Evolutionary conservation across 2,888 invertebrate genomes (phyloP).

Genomic region (Caradrina clavipalpis): DNA sequence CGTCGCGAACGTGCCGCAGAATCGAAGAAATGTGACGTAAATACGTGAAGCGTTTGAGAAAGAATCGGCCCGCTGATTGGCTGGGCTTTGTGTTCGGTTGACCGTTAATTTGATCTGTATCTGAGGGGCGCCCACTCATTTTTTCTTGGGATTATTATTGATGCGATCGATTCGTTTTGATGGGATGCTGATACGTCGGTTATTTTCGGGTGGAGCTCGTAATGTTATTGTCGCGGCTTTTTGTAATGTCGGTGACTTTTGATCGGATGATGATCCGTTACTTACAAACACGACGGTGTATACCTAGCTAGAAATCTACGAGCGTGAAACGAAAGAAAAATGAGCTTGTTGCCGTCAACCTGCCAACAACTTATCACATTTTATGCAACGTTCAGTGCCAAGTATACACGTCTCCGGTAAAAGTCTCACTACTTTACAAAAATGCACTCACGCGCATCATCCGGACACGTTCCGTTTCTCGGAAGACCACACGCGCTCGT

Average conservation of each 20-base stretch:
- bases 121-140: slow-evolving; percentile 76
- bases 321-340: slow-evolving; percentile 15
- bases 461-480: slow-evolving; percentile 67
- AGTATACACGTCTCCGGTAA: slow-evolving; percentile 45
- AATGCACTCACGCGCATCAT: slow-evolving; percentile 64
- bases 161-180: slow-evolving; percentile 82
- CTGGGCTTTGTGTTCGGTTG: slow-evolving; percentile 86
- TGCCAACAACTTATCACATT: slow-evolving; percentile 30
- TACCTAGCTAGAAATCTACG: slow-evolving; percentile 1
- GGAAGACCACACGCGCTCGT: slow-evolving; percentile 70
- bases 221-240: slow-evolving; percentile 60
- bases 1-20: slow-evolving; percentile 90
- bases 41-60: slow-evolving; percentile 84
- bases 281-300: slow-evolving; percentile 12
- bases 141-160: slow-evolving; percentile 84
- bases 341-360: background rate
- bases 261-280: slow-evolving; percentile 39
- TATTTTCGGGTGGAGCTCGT: slow-evolving; percentile 48
- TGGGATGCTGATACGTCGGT: slow-evolving; percentile 68
- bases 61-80: slow-evolving; percentile 88
- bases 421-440: slow-evolving; percentile 55
- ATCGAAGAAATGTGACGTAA: slow-evolving; percentile 91
- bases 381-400: slow-evolving; percentile 27
- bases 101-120: slow-evolving; percentile 89
- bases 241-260: slow-evolving; percentile 40